Conservation (phyloP, 2,113 vertebrate genomes). For the Lethenteron camtschaticum region DNA sequence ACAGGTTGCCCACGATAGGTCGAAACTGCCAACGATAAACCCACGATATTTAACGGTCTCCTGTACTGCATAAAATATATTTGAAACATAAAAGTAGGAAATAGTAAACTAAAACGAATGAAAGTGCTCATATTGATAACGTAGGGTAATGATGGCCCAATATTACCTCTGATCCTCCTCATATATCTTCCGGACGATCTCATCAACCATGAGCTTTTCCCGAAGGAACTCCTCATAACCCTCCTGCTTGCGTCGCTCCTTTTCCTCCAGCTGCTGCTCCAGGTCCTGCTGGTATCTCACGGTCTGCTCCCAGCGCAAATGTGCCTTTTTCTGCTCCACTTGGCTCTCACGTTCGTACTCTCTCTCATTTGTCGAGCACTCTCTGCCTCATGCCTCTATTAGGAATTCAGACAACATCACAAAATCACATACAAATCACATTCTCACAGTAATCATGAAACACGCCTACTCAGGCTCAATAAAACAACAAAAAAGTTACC, state of each 20-base stretch:
- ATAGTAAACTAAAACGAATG: no score
- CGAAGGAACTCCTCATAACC: constrained; percentile 56
- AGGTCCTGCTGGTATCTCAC: constrained; percentile 37
- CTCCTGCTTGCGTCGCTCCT: constrained; percentile 38
- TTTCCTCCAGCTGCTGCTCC: constrained; percentile 51
- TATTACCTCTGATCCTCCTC: constrained; percentile 63
- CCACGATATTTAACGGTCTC: no score
- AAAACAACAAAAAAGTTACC: neutral
- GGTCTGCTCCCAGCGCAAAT: constrained; percentile 25
- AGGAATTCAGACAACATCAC: neutral
- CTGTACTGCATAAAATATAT: no score
- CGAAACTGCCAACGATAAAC: no score
- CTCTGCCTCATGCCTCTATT: constrained; percentile 44
- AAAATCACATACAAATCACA: neutral
- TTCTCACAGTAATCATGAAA: neutral
- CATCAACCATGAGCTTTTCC: constrained; percentile 70
- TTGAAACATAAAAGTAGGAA: no score
- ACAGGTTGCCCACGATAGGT: no score
- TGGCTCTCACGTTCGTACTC: constrained; percentile 20
- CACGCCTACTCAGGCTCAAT: neutral
- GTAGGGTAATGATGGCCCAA: no score
- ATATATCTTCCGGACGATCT: constrained; percentile 64
- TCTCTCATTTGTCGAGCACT: constrained; percentile 30
- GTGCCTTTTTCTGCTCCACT: constrained; percentile 28
- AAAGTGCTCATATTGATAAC: no score